Evolutionary conservation across 2,797 vertebrate species (phyloP).

Genomic region (Epinephelus awoara): DNA sequence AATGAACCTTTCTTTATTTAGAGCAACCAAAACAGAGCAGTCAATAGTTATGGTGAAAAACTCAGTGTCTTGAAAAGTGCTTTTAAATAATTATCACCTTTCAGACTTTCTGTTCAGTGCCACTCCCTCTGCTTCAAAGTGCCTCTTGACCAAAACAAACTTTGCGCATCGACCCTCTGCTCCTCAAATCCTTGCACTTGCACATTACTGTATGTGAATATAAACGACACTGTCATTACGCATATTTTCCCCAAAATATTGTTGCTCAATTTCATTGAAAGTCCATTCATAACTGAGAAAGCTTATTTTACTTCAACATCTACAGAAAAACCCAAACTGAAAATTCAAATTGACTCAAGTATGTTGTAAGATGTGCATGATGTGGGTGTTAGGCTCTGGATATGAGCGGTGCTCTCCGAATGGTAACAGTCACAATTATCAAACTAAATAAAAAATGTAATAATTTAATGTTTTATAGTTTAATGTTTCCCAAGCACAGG

Average conservation of each 20-base stretch:
- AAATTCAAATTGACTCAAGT: no score
- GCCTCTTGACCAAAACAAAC: slow-evolving; percentile 50
- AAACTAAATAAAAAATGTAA: no score
- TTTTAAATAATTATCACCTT: slow-evolving; percentile 68
- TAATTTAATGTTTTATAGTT: no score
- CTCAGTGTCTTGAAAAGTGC: slow-evolving; percentile 54
- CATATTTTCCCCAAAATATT: no score
- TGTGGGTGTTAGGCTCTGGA: no score
- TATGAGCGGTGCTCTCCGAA: no score
- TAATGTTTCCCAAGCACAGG: no score
- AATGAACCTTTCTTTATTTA: slow-evolving; percentile 82
- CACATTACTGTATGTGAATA: background rate
- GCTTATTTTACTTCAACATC: background rate
- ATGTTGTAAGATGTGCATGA: no score
- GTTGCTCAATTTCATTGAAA: no score
- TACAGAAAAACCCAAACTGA: no score
- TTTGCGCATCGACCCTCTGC: slow-evolving; percentile 15
- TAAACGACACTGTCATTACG: no score
- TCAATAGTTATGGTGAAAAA: slow-evolving; percentile 68
- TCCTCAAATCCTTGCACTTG: background rate
- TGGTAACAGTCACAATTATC: no score
- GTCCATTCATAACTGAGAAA: background rate
- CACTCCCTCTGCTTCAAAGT: slow-evolving; percentile 34
- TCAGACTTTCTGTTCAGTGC: slow-evolving; percentile 45
- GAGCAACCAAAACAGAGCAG: slow-evolving; percentile 75